Evolutionary conservation across 2,888 invertebrate genomes (phyloP).

Genomic region (Chydorus sphaericus): DNA sequence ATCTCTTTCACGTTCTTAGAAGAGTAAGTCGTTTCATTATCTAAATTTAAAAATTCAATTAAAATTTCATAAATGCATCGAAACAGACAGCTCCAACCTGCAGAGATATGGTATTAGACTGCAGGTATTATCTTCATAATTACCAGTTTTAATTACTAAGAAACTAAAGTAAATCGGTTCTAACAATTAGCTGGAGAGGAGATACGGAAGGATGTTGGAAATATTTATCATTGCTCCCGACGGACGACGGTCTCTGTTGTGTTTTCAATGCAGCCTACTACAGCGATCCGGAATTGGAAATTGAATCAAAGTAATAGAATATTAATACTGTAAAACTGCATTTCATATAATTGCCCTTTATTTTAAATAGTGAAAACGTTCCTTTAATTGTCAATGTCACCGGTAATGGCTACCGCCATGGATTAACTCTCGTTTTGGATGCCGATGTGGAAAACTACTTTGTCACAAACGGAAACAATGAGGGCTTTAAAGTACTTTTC

Average conservation of each 20-base stretch:
- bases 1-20: not conserved
- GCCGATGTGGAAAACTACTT: slow-evolving; percentile 2
- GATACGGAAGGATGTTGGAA: not conserved
- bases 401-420: not conserved
- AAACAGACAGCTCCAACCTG: slow-evolving; percentile 2
- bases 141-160: no score
- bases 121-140: no score
- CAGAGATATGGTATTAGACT: not conserved
- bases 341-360: no score
- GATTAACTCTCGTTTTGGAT: slow-evolving; percentile 1
- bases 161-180: no score
- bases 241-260: slow-evolving; percentile 9
- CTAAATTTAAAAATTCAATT: no score
- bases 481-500: not conserved
- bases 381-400: not conserved
- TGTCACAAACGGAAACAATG: slow-evolving; percentile 4
- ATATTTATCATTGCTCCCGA: not conserved
- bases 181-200: not conserved
- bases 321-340: no score
- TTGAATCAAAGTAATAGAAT: not conserved
- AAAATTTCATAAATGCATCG: no score
- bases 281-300: not conserved
- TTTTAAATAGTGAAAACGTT: not conserved
- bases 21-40: not conserved
- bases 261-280: not conserved